A percentile compares a stretch with the other conserved stretches of the same genome.
Conservation (phyloP, 2,797 vertebrate species). For the Ptychobarbus kaznakovi region DNA sequence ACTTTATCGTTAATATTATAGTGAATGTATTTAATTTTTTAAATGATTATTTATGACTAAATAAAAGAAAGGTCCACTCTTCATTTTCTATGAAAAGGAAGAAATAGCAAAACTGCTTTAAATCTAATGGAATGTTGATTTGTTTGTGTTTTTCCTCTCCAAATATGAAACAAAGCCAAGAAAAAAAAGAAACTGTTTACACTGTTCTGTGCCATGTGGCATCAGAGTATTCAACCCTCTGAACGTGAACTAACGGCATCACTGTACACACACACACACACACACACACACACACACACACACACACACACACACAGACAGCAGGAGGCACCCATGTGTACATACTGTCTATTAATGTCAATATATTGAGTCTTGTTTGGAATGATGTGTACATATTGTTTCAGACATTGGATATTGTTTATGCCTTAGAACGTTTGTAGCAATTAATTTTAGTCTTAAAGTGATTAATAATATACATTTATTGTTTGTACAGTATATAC, state of each 20-base stretch:
- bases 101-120: conserved; percentile 99
- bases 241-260: conserved; percentile 95
- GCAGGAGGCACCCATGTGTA: conserved; percentile 91
- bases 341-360: conserved; percentile 99
- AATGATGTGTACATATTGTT: conserved; percentile 99
- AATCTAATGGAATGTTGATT: conserved; percentile 97
- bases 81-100: conserved; percentile 99
- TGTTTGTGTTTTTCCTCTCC: conserved; percentile 80
- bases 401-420: conserved; percentile 98
- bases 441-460: conserved; percentile 98
- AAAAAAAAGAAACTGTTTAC: conserved; percentile 95
- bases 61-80: conserved; percentile 89
- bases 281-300: conserved; percentile 90
- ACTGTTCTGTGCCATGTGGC: conserved; percentile 93
- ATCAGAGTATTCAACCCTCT: conserved; percentile 87
- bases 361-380: conserved; percentile 99
- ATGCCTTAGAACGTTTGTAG: conserved; percentile 99
- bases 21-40: conserved; percentile 99
- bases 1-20: conserved; percentile 99
- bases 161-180: conserved; percentile 99
- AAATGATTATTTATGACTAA: conserved; percentile 99
- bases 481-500: conserved; percentile 97
- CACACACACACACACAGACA: conserved; percentile 88
- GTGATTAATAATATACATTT: conserved; percentile 91
- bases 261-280: conserved; percentile 90